phyloP scores from a whole-genome alignment of 2,888 invertebrate genomes.

The Parthenolecanium corni region DNA sequence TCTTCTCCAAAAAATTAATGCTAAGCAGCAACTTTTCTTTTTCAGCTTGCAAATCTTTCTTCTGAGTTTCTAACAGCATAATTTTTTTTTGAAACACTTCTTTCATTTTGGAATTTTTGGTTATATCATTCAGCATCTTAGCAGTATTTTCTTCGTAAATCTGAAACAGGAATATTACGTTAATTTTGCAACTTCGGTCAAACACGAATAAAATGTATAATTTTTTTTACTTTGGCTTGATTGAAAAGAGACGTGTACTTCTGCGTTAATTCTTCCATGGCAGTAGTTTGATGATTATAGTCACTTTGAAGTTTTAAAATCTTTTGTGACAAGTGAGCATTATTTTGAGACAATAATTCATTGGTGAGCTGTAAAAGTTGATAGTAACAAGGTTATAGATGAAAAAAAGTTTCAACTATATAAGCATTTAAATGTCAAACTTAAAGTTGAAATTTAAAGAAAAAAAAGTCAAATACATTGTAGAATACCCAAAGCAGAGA shows the following conservation, averaged over 20 bases:
- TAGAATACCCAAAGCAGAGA: too few relatives aligned
- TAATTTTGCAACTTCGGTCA: not conserved
- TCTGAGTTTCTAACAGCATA: slow-evolving; percentile 16
- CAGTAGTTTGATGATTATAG: slow-evolving; percentile 12
- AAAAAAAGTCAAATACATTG: not conserved
- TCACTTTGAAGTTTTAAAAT: slow-evolving; percentile 18
- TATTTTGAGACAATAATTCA: slow-evolving; percentile 24
- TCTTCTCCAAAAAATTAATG: slow-evolving; percentile 9
- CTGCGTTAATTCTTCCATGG: slow-evolving; percentile 18
- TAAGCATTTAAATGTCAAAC: not conserved
- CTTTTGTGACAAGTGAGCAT: slow-evolving; percentile 20
- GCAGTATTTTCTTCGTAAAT: slow-evolving; percentile 26
- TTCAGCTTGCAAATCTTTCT: slow-evolving; percentile 17
- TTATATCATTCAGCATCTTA: slow-evolving; percentile 14
- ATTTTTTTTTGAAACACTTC: slow-evolving; percentile 24
- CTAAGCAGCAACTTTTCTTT: slow-evolving; percentile 20
- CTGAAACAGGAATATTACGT: not conserved
- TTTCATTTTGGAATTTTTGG: slow-evolving; percentile 17
- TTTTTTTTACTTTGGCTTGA: slow-evolving; percentile 13
- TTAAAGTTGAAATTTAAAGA: not conserved
- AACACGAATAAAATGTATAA: not conserved
- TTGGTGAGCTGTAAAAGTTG: slow-evolving; percentile 13
- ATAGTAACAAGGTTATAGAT: not conserved
- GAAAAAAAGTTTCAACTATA: not conserved
- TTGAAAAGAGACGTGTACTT: slow-evolving; percentile 14